Percentiles rank a stretch among this genome's conserved stretches.
Conservation (phyloP, 1,140 invertebrate genomes). For the Bombus pascuorum region DNA sequence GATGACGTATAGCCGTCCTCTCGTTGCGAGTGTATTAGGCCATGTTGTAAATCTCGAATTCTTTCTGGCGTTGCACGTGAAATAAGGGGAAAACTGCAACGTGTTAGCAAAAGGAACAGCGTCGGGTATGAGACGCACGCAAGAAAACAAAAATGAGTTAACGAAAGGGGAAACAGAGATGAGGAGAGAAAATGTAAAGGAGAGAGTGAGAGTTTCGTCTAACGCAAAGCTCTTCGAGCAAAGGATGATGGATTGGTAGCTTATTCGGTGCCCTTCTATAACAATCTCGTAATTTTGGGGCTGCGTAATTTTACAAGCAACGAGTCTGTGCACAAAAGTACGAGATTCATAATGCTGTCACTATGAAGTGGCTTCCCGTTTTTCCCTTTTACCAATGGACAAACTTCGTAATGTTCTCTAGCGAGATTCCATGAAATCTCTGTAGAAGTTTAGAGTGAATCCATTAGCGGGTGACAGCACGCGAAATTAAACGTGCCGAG, state of each 20-base stretch:
- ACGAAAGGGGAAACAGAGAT: background rate
- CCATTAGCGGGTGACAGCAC: slow-evolving; percentile 38
- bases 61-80: slow-evolving; percentile 8
- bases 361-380: background rate
- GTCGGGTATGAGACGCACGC: background rate
- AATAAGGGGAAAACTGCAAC: slow-evolving; percentile 15
- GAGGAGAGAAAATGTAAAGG: background rate
- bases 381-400: background rate
- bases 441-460: slow-evolving; percentile 19
- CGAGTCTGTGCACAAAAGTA: slow-evolving; percentile 8
- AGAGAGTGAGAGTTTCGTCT: background rate
- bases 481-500: slow-evolving; percentile 35
- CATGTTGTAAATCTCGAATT: slow-evolving; percentile 55
- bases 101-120: background rate
- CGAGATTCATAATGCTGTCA: slow-evolving; percentile 45
- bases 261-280: slow-evolving; percentile 36
- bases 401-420: background rate
- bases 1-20: slow-evolving; percentile 42
- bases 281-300: slow-evolving; percentile 51
- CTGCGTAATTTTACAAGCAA: slow-evolving; percentile 50
- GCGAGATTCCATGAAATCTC: slow-evolving; percentile 37
- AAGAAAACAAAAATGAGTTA: background rate
- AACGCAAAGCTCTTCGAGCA: background rate
- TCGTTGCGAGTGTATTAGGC: slow-evolving; percentile 45
- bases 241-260: slow-evolving; percentile 38